Conservation (phyloP, 2,797 vertebrate genomes). For the Poeciliopsis gracilis region DNA sequence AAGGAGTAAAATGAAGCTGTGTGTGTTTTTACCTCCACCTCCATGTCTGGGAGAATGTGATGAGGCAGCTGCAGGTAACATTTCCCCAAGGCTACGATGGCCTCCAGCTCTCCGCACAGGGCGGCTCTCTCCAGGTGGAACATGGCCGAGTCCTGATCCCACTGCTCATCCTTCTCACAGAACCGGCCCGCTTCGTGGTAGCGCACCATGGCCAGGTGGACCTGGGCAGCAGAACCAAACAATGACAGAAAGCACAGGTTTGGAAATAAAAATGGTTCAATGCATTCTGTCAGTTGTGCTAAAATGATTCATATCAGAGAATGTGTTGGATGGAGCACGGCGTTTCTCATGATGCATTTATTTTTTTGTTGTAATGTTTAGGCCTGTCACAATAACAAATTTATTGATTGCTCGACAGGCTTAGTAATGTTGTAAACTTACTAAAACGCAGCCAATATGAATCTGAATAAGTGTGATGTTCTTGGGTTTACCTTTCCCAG, state of each 20-base stretch:
- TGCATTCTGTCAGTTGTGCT: background rate
- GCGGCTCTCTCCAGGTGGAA: constrained; percentile 93
- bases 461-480: background rate
- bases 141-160: constrained; percentile 90
- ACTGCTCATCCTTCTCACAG: constrained; percentile 89
- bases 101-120: constrained; percentile 94
- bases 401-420: too few relatives aligned
- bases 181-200: constrained; percentile 95
- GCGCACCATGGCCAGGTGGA: constrained; percentile 95
- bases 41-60: constrained; percentile 89
- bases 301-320: background rate
- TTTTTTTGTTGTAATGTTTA: too few relatives aligned
- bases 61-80: constrained; percentile 92
- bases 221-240: constrained; percentile 72
- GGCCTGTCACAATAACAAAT: too few relatives aligned
- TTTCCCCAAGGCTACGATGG: constrained; percentile 91
- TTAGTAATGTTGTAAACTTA: too few relatives aligned
- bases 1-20: background rate
- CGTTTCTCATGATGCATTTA: background rate
- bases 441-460: background rate
- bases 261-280: background rate
- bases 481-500: constrained; percentile 88
- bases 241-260: background rate
- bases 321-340: background rate
- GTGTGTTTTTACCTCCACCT: constrained; percentile 81